Conservation (phyloP, 2,888 invertebrate genomes). For the Cheilosia scutellata region DNA sequence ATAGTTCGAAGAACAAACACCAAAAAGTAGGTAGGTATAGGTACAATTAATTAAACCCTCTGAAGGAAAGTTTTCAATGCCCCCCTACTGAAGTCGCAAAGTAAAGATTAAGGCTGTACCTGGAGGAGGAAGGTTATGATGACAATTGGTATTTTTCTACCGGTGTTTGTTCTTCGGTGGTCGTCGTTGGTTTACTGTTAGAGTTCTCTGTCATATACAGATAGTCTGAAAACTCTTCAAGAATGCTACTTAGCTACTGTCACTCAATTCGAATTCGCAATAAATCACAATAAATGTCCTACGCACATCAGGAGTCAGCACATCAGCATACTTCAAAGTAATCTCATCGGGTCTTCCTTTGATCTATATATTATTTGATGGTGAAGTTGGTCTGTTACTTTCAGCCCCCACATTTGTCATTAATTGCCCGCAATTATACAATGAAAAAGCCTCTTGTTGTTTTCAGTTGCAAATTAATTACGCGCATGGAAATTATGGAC, state of each 20-base stretch:
- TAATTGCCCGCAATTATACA: constrained; percentile 70
- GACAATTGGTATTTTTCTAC: background rate
- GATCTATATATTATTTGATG: constrained; percentile 19
- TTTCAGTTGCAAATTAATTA: constrained; percentile 74
- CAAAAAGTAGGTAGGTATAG: background rate
- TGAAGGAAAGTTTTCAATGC: constrained; percentile 3
- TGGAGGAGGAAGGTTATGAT: background rate
- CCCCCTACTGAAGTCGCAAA: background rate
- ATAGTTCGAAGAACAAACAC: background rate
- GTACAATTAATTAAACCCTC: constrained; percentile 8
- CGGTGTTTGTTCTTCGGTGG: background rate
- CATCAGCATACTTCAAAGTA: constrained; percentile 42
- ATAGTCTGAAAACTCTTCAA: background rate
- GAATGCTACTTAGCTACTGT: background rate
- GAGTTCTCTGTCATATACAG: no score
- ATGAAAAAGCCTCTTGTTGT: constrained; percentile 66
- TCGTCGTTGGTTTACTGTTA: background rate
- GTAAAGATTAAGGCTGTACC: constrained; percentile 5
- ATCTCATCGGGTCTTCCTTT: constrained; percentile 52
- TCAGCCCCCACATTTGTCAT: constrained; percentile 58
- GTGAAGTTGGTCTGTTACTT: constrained; percentile 35
- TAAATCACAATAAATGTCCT: constrained; percentile 63
- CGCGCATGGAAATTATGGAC: constrained; percentile 26
- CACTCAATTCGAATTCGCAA: constrained; percentile 36
- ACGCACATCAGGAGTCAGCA: background rate